Evolutionary conservation across 2,113 vertebrate genomes (phyloP).

Genomic region (Mystacornis crossleyi): DNA sequence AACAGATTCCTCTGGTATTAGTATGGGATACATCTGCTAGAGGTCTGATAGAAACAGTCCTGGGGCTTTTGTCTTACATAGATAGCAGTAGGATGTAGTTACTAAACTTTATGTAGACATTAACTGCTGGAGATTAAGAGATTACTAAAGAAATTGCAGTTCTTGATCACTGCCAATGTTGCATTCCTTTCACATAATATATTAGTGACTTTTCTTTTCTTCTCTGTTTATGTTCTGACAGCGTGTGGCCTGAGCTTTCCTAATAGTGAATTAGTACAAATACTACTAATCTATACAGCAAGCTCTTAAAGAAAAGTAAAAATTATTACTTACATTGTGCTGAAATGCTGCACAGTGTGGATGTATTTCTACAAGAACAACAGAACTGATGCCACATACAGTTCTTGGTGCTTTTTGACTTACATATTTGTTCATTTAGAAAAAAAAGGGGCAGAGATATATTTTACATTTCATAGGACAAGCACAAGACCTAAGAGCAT

Average conservation of each 20-base stretch:
- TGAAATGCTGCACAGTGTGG: background rate
- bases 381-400: background rate
- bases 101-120: background rate
- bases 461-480: background rate
- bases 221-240: background rate
- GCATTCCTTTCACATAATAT: background rate
- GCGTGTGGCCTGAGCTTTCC: background rate
- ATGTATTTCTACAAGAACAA: background rate
- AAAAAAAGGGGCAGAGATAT: rapidly evolving
- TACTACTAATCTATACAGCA: background rate
- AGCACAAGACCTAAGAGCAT: background rate
- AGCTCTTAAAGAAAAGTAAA: background rate
- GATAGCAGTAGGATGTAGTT: background rate
- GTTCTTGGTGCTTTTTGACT: background rate
- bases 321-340: background rate
- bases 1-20: background rate
- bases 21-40: background rate
- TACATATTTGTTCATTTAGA: background rate
- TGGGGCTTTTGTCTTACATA: background rate
- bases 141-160: background rate
- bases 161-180: background rate
- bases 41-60: background rate
- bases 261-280: background rate
- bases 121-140: background rate
- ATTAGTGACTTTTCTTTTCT: background rate